Percentiles rank a stretch among this genome's conserved stretches.
Conservation (phyloP, 2,888 invertebrate genomes). For the Mythimna ferrago region DNA sequence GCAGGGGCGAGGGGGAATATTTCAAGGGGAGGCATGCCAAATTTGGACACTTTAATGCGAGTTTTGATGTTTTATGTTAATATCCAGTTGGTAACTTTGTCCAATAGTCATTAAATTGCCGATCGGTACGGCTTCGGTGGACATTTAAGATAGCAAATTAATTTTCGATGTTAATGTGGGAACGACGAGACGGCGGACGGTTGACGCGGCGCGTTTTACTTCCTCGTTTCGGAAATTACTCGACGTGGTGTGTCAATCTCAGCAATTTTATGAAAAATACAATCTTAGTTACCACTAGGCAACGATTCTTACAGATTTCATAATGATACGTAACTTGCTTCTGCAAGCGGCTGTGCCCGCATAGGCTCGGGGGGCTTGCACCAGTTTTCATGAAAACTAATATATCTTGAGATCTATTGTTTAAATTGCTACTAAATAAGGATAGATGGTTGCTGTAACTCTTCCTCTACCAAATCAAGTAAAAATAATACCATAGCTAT, state of each 20-base stretch:
- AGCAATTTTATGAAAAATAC: no score
- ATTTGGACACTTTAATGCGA: constrained; percentile 90
- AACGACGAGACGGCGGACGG: constrained; percentile 5
- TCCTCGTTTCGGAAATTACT: constrained; percentile 17
- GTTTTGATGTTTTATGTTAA: constrained; percentile 90
- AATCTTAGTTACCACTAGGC: no score
- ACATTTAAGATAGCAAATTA: constrained; percentile 68
- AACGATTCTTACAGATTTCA: no score
- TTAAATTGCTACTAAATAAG: no score
- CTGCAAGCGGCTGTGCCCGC: no score
- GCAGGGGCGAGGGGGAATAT: constrained; percentile 77
- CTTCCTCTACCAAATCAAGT: no score
- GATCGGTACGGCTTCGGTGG: constrained; percentile 50
- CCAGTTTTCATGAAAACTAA: no score
- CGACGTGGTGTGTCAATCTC: neutral
- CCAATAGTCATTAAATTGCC: constrained; percentile 81
- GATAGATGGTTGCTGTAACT: no score
- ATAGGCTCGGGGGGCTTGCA: no score
- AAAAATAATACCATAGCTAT: no score
- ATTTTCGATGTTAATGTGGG: constrained; percentile 64
- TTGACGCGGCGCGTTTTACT: constrained; percentile 32
- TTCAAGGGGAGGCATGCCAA: constrained; percentile 78
- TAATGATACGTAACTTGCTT: no score
- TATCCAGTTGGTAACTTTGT: constrained; percentile 81
- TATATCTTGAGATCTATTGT: no score